These are phyloP conservation scores for Hymenopus coronatus DNA, from an alignment of 2,888 invertebrate genomes.

Conservation along the genomic window DNA sequence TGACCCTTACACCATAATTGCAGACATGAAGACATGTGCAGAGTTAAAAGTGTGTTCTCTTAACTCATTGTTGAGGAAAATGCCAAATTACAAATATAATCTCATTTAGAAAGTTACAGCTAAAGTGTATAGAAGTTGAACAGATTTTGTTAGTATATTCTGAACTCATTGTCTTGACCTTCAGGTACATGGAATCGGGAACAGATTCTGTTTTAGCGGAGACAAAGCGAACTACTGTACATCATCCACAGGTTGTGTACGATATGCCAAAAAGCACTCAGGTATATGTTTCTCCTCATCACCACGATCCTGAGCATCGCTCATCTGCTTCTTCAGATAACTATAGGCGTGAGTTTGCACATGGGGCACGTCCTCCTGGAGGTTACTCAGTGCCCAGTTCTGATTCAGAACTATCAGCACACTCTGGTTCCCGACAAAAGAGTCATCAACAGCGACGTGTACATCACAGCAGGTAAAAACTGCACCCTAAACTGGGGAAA, in stretches of 20 bases:
- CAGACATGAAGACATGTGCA: too few species aligned
- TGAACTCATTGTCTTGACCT: not conserved
- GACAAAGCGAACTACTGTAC: conserved; percentile 48
- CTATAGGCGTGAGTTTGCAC: conserved; percentile 71
- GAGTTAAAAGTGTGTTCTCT: too few species aligned
- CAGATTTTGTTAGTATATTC: not conserved
- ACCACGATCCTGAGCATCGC: not conserved
- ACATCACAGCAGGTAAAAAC: conserved; percentile 26
- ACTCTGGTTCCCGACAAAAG: conserved; percentile 44
- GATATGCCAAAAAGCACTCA: conserved; percentile 54
- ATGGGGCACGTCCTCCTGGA: conserved; percentile 51
- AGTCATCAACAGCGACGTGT: not conserved
- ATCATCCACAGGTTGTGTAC: conserved; percentile 59
- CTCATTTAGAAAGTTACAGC: too few species aligned
- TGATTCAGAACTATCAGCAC: conserved; percentile 53
- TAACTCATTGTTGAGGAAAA: too few species aligned
- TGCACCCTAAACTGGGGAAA: not conserved
- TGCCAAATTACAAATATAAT: too few species aligned
- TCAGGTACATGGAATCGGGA: conserved; percentile 34
- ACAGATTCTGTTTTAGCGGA: conserved; percentile 36
- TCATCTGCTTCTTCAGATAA: conserved; percentile 52
- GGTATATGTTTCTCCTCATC: conserved; percentile 41
- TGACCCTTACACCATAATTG: too few species aligned
- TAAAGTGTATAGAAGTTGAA: too few species aligned
- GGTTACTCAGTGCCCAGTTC: conserved; percentile 53